Evolutionary conservation across 1,140 invertebrate genomes (phyloP), one percentile per base, ranked within the genome.

Genomic region (Aphis craccivora): DNA sequence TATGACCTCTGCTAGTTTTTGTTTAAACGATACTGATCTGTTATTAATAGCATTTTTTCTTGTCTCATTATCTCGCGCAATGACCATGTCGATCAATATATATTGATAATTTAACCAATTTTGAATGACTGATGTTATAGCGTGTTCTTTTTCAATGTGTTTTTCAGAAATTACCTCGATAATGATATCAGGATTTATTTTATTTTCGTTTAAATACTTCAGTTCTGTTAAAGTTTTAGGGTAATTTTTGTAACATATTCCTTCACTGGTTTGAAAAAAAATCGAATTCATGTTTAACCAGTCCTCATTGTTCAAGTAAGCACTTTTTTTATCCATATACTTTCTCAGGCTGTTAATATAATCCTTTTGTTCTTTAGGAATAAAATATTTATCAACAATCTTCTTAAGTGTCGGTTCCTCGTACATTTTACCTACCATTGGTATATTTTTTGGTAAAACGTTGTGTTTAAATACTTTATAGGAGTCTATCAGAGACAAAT

Each of bases 21-120:
- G 20, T 1, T 55, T 53, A 35, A 93, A 93, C 22, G 86, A 25
- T 30, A 9, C 5, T 5, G 48, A 55, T 40, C 81, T n/a, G 35
- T 30, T n/a, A 0, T 84, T 14, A 14, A 55, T 22, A 25, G 20
- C 9, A 8, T 55, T 23, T 23, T 7, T 11, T 40, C 91, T 86
- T 14, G 48, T n/a, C 6, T 20, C 11, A 7, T 14, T 37, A 11
- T 93, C 91, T 0, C 14, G n/a, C 2, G 45, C 81, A 11, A 93
- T 43, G 22, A 51, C 23, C 23, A 22, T 53, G 9, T 93, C 91
- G 14, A 93, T 30, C 11, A 93, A 30, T 22, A 9, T 18, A 25
- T 48, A 37, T 55, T 93, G 91, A 22, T 93, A 86, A 30, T 35
- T 40, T 23, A 93, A 55, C 91, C 91, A 84, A 43, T 93, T 93